Conservation (phyloP, 2,888 invertebrate genomes). For the Perizoma flavofasciatum region DNA sequence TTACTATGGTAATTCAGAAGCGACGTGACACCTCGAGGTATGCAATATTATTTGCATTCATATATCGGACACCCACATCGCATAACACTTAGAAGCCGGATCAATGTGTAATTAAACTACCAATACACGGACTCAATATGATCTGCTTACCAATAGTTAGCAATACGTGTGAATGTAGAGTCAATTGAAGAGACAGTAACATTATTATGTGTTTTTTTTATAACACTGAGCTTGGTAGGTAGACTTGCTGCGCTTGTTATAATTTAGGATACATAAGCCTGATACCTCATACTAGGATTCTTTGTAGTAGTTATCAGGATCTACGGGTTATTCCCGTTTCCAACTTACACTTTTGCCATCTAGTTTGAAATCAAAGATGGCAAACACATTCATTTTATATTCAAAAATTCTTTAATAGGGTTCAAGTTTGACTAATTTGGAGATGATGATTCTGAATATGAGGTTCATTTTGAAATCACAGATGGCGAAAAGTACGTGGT, state of each 20-base stretch:
- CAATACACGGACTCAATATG: slow-evolving; percentile 79
- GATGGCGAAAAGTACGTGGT: too few relatives aligned
- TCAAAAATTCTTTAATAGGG: too few relatives aligned
- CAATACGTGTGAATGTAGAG: slow-evolving; percentile 46
- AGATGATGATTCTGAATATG: too few relatives aligned
- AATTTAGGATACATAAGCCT: too few relatives aligned
- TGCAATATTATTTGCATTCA: slow-evolving; percentile 64
- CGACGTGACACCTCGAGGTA: slow-evolving; percentile 54
- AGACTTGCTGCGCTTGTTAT: not conserved
- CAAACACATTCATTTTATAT: too few relatives aligned
- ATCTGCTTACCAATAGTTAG: slow-evolving; percentile 64
- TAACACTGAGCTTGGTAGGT: not conserved
- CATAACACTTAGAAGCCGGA: slow-evolving; percentile 71
- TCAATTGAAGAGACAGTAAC: slow-evolving; percentile 41
- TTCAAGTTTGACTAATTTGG: too few relatives aligned
- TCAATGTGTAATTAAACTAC: slow-evolving; percentile 81
- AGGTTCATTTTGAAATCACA: too few relatives aligned
- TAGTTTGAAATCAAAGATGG: too few relatives aligned
- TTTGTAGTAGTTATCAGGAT: too few relatives aligned
- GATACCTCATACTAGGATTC: too few relatives aligned
- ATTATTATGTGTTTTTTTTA: not conserved
- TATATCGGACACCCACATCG: slow-evolving; percentile 82
- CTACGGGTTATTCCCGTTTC: too few relatives aligned
- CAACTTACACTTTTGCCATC: too few relatives aligned
- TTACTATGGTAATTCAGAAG: slow-evolving; percentile 59